A percentile compares a stretch with the other conserved stretches of the same genome.
phyloP scores from a whole-genome alignment of 2,797 vertebrate genomes.

The Morus bassanus region DNA sequence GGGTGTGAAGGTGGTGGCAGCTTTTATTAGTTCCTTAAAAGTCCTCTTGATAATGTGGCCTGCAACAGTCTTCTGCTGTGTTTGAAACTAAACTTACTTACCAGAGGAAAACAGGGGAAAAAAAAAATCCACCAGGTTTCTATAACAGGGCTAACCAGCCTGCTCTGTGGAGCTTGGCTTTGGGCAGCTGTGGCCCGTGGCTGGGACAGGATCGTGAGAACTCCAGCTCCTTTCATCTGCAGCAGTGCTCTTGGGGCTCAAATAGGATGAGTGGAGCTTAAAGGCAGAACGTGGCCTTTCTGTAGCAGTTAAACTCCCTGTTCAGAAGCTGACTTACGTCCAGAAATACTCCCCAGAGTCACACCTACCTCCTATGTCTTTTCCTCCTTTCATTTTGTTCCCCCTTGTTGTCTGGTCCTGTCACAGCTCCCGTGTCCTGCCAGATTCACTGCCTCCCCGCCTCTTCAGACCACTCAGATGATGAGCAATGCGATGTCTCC shows the following conservation, averaged over 20 bases:
- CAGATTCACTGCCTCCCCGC: neutral
- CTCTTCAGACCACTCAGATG: neutral
- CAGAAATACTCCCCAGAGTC: fast-evolving
- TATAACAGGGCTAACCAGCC: neutral
- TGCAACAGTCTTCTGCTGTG: neutral
- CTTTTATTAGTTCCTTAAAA: neutral
- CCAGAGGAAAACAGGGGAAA: neutral
- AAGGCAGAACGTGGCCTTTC: neutral
- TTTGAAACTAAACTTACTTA: neutral
- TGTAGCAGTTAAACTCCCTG: neutral
- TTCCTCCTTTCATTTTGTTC: neutral
- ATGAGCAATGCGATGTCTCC: neutral
- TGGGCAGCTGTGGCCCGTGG: fast-evolving
- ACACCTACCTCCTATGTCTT: neutral
- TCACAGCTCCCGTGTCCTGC: neutral
- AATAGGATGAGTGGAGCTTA: neutral
- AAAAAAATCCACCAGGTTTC: neutral
- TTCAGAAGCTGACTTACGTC: neutral
- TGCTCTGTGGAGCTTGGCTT: neutral
- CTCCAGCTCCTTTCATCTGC: neutral
- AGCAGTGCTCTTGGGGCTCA: neutral
- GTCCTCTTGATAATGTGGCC: neutral
- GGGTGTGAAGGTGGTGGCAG: neutral
- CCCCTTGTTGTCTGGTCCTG: neutral
- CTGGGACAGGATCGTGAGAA: neutral